Evolutionary conservation across 1,140 invertebrate genomes (phyloP), one percentile per base, ranked within the genome.

Genomic region (Dufourea novaeangliae): DNA sequence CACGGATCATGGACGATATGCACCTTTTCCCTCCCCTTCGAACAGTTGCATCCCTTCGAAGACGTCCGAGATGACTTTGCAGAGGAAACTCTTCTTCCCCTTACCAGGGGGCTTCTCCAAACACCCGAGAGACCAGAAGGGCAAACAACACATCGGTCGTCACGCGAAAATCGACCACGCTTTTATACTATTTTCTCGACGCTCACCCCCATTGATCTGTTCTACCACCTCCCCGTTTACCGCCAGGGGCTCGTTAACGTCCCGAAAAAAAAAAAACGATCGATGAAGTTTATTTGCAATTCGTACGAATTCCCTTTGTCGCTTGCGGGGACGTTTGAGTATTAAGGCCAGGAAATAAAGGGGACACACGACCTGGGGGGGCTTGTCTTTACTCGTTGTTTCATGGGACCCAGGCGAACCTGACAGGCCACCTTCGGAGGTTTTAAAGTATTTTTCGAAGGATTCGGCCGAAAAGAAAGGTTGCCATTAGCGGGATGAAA

Each of bases 401-500:
- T n/a, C n/a, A n/a, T n/a, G n/a, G n/a, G n/a, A n/a, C n/a, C n/a
- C n/a, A n/a, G n/a, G n/a, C n/a, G n/a, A n/a, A n/a, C n/a, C n/a
- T n/a, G n/a, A n/a, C n/a, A n/a, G n/a, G n/a, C n/a, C n/a, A n/a
- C n/a, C n/a, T n/a, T n/a, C n/a, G n/a, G n/a, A 50, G 56, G 32
- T 52, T 56, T 74, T 74, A 61, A 79, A 41, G 39, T 50, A 66
- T 73, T 78, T n/a, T 78, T 46, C 61, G 62, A 39, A 41, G 57
- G 20, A 2, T 44, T 1, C 32, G n/a, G n/a, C n/a, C 10, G 52
- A 54, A 76, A 80, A 76, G 59, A 76, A 69, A 77, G 57, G 67
- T 71, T n/a, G 67, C 74, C 74, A 77, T 77, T 71, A 77, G 39
- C 34, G 52, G 32, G 41, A 67, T 79, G 57, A 76, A 76, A 77